Evolutionary conservation across 1,140 invertebrate species (phyloP).

Genomic region (Drosophila takahashii): DNA sequence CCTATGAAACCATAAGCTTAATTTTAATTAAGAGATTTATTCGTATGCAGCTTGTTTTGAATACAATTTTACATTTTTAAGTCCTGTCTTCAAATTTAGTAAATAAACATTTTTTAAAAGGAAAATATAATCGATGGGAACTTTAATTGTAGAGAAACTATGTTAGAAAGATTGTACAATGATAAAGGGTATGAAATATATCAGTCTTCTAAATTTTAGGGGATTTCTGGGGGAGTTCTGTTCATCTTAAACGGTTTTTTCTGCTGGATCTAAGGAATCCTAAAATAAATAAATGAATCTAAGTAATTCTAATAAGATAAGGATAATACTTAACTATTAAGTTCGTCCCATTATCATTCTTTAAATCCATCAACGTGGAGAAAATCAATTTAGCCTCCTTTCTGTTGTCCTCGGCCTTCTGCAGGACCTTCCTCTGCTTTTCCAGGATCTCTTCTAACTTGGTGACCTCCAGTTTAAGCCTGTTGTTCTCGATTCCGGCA

Average conservation of each 20-base stretch:
- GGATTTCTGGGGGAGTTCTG: neutral
- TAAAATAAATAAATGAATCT: neutral
- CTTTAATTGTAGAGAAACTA: neutral
- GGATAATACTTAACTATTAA: neutral
- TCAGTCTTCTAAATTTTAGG: neutral
- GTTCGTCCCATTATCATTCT: neutral
- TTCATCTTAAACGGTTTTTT: neutral
- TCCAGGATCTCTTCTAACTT: neutral
- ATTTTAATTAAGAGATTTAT: neutral
- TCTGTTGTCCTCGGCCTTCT: neutral
- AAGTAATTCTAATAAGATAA: neutral
- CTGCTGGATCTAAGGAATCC: neutral
- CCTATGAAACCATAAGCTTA: neutral
- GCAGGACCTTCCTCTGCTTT: neutral
- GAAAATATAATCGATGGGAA: neutral
- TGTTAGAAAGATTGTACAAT: neutral
- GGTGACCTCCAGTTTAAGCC: slow-evolving; percentile 1
- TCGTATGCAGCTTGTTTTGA: neutral
- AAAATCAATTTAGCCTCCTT: neutral
- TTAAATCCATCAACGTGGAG: neutral
- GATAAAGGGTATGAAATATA: no score
- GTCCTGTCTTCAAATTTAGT: neutral
- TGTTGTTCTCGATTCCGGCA: neutral
- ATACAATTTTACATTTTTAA: neutral
- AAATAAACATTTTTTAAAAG: slow-evolving; percentile 2